Conservation (phyloP, 1,140 invertebrate species). For the Diabrotica undecimpunctata region DNA sequence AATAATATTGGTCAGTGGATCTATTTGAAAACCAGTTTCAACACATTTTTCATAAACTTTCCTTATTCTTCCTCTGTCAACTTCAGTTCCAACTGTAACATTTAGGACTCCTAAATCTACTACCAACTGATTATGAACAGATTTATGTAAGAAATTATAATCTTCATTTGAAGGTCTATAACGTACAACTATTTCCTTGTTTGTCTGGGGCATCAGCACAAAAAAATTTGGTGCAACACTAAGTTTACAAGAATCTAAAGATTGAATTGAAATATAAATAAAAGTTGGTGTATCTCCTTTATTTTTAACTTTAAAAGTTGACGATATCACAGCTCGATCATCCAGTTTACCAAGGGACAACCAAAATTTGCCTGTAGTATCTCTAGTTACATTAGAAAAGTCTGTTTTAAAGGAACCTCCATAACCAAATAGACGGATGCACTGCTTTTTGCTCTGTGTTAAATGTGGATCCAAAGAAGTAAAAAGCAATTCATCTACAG, state of each 20-base stretch:
- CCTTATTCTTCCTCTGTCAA: constrained; percentile 34
- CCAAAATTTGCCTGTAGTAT: constrained; percentile 52
- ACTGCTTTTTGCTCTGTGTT: constrained; percentile 40
- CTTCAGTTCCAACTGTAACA: constrained; percentile 37
- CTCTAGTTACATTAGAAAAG: constrained; percentile 49
- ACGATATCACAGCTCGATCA: constrained; percentile 42
- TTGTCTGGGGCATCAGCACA: constrained; percentile 33
- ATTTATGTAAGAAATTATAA: constrained; percentile 30
- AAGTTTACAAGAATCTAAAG: constrained; percentile 46
- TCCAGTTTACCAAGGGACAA: constrained; percentile 50
- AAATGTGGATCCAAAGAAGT: constrained; percentile 46
- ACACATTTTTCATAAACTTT: constrained; percentile 31
- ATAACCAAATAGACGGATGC: constrained; percentile 50
- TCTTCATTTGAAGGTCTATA: constrained; percentile 33
- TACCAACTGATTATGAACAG: constrained; percentile 21
- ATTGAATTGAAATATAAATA: constrained; percentile 47
- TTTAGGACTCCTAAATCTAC: constrained; percentile 36
- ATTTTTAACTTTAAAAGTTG: constrained; percentile 50
- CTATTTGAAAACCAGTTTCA: constrained; percentile 27
- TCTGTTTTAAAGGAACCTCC: constrained; percentile 50
- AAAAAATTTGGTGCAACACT: constrained; percentile 29
- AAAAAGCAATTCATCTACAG: constrained; percentile 50
- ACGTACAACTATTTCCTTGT: constrained; percentile 27
- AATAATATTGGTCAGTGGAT: constrained; percentile 27
- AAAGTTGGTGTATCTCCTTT: constrained; percentile 50